Base-by-base conservation (phyloP, 2,113 vertebrate genomes). In the Gymnarchus niloticus region DNA sequence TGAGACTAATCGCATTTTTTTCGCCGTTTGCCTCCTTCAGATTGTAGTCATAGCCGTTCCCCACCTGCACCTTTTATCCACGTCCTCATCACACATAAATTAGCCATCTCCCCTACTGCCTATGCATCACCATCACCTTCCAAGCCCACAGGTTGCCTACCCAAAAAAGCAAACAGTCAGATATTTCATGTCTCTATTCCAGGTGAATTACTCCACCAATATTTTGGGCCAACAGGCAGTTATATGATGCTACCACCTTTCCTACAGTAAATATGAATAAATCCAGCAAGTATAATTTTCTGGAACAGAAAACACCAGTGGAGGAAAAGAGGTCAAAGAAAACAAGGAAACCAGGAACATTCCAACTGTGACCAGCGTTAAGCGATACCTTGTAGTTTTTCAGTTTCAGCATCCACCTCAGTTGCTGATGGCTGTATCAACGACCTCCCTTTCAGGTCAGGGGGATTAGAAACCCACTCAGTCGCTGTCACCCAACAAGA, bases 251-350 rank as follows among this genome's bases (percentile, higher is more conserved):
- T 81, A 81, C n/a, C 44, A 48, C 77, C 77, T 48, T 81, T 48
- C 23, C 44, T 81, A 82, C 49, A 33, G 51, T 82, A 54, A 82
- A 82, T 54, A 82, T 51, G 37, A 54, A 14, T 5, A n/a, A 33
- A 82, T 54, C 80, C 80, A 82, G 49, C 80, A 82, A 25, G 28
- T 78, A 78, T n/a, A 25, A 82, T 82, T 56, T 82, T 82, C 49
- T 82, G 77, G 77, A 81, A 82, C 49, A 82, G 51, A 82, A 82
- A 82, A 82, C 51, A 54, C 28, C 19, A 17, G 28, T 28, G 51
- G 14, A 33, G 80, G 80, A 82, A 82, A 82, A 81, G 77, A 49
- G 46, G 41, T 17, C 33, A 82, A 82, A 82, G 80, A 82, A 52
- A 82, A 33, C 80, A 82, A 52, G 51, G 51, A 51, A 37, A 37